Evolutionary conservation across 1,140 invertebrate genomes (phyloP).

Genomic region (Melanaphis sacchari): DNA sequence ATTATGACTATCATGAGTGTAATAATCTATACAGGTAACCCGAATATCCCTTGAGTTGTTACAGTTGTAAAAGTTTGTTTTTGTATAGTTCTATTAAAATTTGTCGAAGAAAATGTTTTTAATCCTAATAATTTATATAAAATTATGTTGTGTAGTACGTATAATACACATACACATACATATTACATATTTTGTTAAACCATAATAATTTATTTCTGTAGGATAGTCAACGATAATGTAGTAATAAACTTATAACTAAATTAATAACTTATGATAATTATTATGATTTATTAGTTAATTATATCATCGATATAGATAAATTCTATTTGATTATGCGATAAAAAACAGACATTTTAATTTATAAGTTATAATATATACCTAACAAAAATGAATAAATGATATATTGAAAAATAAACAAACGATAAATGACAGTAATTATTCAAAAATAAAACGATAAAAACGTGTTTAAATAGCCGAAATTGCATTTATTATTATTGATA

Average conservation of each 20-base stretch:
- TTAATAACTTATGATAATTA: neutral
- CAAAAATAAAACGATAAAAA: no score
- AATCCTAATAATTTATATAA: neutral
- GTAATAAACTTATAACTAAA: neutral
- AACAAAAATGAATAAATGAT: no score
- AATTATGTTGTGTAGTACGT: neutral
- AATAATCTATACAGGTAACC: neutral
- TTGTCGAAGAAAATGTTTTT: neutral
- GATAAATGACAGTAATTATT: no score
- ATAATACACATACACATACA: neutral
- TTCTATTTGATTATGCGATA: no score
- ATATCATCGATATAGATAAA: neutral
- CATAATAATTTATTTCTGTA: neutral
- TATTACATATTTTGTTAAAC: neutral
- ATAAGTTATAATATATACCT: no score
- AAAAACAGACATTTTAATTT: no score
- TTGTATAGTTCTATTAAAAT: neutral
- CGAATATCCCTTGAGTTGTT: neutral
- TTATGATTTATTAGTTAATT: neutral
- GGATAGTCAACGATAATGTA: neutral
- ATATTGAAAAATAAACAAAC: no score
- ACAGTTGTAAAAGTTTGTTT: neutral
- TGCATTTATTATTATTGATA: no score
- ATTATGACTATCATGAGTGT: neutral
- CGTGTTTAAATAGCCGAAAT: no score